Conservation (phyloP, 64 coral and sea anemone genomes). For the Hydrozoanthus tunicans region DNA sequence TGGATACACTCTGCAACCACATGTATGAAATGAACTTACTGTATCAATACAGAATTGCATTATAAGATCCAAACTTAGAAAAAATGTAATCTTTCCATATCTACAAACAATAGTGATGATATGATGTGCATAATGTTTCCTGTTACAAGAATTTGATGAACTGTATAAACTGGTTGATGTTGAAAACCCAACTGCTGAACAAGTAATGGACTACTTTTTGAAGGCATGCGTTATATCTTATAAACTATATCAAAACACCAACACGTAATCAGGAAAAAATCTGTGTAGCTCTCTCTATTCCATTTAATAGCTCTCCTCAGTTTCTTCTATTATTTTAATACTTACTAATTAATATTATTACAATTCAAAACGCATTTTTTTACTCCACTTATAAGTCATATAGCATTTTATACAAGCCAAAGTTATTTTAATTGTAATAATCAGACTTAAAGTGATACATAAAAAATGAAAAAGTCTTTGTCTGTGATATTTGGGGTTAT, state of each 20-base stretch:
- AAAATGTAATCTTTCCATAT: neutral
- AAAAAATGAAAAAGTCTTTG: neutral
- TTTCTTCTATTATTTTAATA: no score
- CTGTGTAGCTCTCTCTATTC: neutral
- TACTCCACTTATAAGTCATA: neutral
- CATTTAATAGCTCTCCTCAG: no score
- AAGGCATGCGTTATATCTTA: neutral
- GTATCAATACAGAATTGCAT: no score
- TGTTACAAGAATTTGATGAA: constrained; percentile 12
- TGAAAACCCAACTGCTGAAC: constrained; percentile 10
- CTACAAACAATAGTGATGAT: neutral
- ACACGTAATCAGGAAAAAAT: neutral
- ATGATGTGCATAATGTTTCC: neutral
- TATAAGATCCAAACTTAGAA: no score
- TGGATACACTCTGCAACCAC: no score
- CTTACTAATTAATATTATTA: no score
- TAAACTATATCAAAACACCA: neutral
- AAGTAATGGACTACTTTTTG: constrained; percentile 24
- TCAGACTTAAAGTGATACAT: no score
- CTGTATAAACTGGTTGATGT: neutral
- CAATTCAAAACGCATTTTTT: neutral
- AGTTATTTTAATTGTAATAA: no score
- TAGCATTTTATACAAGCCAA: neutral
- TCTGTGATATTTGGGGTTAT: neutral
- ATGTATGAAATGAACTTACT: no score